Evolutionary conservation across 53 echinoderm and acorn worm species (phyloP), one percentile per base, ranked within the genome.

Genomic region (Pentamera pediparva): DNA sequence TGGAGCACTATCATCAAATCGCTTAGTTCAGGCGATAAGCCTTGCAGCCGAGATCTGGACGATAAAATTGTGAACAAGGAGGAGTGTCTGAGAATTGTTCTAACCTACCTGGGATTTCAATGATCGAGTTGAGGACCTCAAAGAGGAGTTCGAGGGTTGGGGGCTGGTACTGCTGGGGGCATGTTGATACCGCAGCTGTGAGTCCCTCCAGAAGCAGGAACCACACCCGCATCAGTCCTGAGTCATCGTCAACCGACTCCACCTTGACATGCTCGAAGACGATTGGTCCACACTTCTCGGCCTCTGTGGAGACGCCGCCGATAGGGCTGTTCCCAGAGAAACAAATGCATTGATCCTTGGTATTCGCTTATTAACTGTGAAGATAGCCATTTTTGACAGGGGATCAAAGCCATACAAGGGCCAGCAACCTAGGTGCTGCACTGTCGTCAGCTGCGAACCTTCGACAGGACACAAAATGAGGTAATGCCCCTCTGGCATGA

Each of bases 191-290:
- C 3, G 98, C 91, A 4, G 91, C 98, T 3, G 91, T 91, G 55
- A 98, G 63, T 15, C 96, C 98, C 62, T 98, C 98, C 21, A 98
- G 45, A 4, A 98, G 75, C 11, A 98, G 84, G 78, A 88, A 98
- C 98, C 98, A 98, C 35, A 98, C 98, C 75, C 91, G 70, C 26
- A 88, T 82, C 57, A 98, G 76, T 18, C 98, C 98, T 1, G 88
- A 88, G 50, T 83, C 76, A 80, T 98, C 98, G 65, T 98, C 98
- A 10, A 98, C 81, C 29, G 74, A 41, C 82, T 91, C 91, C 39
- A 89, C 61, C 34, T 76, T 57, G 30, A 98, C 86, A 18, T 86
- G 86, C 62, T 87, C 86, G 57, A 98, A 91, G 51, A 89, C 59
- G 9, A 69, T 51, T 30, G 70, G 26, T 19, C 58, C 80, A 29